Evolutionary conservation across 2,888 invertebrate genomes (phyloP).

Genomic region (Sclerodermus sp.): DNA sequence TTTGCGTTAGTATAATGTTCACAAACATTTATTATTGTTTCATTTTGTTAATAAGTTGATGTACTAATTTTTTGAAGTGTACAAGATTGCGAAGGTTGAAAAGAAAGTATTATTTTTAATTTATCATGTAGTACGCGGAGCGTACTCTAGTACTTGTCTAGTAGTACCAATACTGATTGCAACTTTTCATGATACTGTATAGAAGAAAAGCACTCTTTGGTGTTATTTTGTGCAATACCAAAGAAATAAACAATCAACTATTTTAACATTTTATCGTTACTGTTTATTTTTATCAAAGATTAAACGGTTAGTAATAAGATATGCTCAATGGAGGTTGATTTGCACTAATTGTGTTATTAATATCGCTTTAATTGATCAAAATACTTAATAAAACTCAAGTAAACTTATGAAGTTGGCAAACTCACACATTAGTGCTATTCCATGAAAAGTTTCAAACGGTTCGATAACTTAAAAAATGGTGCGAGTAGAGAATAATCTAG

Average conservation of each 20-base stretch:
- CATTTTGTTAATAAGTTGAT: slow-evolving; percentile 28
- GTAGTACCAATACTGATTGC: slow-evolving; percentile 15
- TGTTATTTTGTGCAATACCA: slow-evolving; percentile 14
- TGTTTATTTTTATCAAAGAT: slow-evolving; percentile 42
- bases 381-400: background rate
- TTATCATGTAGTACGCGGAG: slow-evolving; percentile 29
- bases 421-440: slow-evolving; percentile 13
- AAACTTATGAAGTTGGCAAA: background rate
- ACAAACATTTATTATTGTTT: slow-evolving; percentile 6
- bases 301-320: slow-evolving; percentile 39
- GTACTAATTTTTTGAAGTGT: slow-evolving; percentile 18
- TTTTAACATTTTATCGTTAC: slow-evolving; percentile 45
- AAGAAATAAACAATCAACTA: slow-evolving; percentile 31
- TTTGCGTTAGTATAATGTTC: slow-evolving; percentile 1
- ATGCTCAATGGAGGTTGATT: background rate
- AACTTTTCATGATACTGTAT: slow-evolving; percentile 27
- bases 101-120: slow-evolving; percentile 44
- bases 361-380: background rate
- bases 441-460: slow-evolving; percentile 22
- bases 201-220: slow-evolving; percentile 12
- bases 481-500: slow-evolving; percentile 22
- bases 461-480: slow-evolving; percentile 11
- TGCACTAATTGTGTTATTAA: background rate
- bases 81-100: slow-evolving; percentile 26
- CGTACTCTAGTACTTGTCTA: slow-evolving; percentile 18